These are phyloP conservation scores for Leucophenga montana DNA, from an alignment of 2,888 invertebrate genomes.

Conservation along the genomic window DNA sequence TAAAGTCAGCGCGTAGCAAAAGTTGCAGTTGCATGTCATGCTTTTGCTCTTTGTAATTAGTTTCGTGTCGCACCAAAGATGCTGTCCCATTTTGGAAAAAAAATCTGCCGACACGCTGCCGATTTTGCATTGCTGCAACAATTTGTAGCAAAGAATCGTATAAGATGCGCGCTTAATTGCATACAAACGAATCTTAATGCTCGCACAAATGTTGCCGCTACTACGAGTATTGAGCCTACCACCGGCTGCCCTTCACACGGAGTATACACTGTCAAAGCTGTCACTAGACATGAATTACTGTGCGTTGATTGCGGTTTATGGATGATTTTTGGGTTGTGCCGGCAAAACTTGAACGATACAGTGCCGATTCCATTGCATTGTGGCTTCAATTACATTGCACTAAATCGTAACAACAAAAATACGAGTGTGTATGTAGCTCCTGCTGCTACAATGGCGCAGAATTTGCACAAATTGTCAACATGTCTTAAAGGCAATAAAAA, in stretches of 20 bases:
- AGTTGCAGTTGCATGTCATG: neutral
- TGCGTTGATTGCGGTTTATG: constrained; percentile 67
- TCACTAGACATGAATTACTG: constrained; percentile 62
- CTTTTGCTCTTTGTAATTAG: constrained; percentile 16
- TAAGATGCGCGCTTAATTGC: constrained; percentile 53
- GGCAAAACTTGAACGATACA: too few species aligned
- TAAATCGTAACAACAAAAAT: constrained; percentile 29
- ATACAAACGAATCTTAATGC: constrained; percentile 31
- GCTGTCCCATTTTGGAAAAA: neutral
- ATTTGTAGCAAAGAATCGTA: neutral
- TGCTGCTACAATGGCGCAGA: constrained; percentile 19
- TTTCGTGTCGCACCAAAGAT: neutral
- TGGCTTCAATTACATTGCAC: constrained; percentile 31
- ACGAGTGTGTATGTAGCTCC: neutral
- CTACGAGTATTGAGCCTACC: neutral
- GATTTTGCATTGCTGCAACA: neutral
- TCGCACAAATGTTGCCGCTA: constrained; percentile 18
- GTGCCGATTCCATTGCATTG: constrained; percentile 29
- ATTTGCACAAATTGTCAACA: constrained; percentile 54
- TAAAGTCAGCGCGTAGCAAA: constrained; percentile 17
- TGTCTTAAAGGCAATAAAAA: constrained; percentile 9
- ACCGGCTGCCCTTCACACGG: constrained; percentile 2
- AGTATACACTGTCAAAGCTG: constrained; percentile 41
- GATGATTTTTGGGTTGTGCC: constrained; percentile 48
- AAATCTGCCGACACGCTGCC: neutral